A percentile compares a stretch with the other conserved stretches of the same genome.
Conservation (phyloP, 2,113 vertebrate genomes). For the Canis aureus region DNA sequence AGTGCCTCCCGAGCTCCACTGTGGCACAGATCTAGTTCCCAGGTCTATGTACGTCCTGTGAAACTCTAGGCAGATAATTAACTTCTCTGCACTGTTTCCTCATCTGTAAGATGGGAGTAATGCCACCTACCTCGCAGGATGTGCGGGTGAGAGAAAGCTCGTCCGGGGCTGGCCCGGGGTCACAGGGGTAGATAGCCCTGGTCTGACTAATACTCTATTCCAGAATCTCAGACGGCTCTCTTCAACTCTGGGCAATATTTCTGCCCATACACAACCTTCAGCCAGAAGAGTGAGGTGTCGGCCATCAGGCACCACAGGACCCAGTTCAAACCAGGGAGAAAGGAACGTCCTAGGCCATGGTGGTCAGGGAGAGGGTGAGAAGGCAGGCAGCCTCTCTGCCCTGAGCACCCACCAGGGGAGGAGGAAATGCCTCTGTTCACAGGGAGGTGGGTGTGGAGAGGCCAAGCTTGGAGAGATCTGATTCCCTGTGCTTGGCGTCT, state of each 20-base stretch:
- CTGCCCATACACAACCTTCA: not conserved
- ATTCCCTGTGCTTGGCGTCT: accelerated
- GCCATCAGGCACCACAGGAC: not conserved
- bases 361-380: not conserved
- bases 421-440: accelerated
- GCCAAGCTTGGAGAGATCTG: not conserved
- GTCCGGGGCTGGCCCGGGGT: too few relatives aligned
- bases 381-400: not conserved
- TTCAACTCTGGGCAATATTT: accelerated
- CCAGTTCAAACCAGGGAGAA: not conserved
- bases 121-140: accelerated
- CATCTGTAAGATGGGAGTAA: not conserved
- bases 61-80: not conserved
- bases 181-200: too few relatives aligned
- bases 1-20: not conserved
- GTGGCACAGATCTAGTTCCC: not conserved
- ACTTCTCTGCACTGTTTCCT: not conserved
- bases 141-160: not conserved
- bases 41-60: accelerated
- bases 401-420: accelerated
- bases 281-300: not conserved
- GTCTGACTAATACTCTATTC: not conserved
- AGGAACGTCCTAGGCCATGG: not conserved
- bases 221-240: not conserved
- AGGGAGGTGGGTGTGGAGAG: not conserved